Percentiles rank a stretch among this genome's conserved stretches.
These are phyloP conservation scores for Etheostoma cragini DNA, from an alignment of 2,113 vertebrate genomes.

Conservation along the genomic window DNA sequence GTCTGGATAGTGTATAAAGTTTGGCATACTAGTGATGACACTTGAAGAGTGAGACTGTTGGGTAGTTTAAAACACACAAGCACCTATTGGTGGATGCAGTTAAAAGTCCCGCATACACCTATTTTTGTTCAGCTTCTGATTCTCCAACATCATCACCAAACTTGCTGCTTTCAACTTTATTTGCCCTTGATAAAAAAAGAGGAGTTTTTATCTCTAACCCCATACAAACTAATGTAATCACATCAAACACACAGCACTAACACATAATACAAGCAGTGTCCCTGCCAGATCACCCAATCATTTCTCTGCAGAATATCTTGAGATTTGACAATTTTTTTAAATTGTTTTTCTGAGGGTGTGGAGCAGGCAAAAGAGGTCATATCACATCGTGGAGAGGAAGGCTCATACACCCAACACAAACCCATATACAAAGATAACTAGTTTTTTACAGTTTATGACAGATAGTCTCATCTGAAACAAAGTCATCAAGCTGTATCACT, in stretches of 20 bases:
- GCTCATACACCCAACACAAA: background rate
- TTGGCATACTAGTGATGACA: background rate
- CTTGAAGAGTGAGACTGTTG: background rate
- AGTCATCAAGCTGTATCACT: constrained; percentile 4
- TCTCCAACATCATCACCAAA: constrained; percentile 72
- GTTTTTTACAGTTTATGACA: background rate
- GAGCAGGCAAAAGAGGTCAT: constrained; percentile 49
- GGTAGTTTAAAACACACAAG: constrained; percentile 20
- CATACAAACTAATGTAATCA: constrained; percentile 54
- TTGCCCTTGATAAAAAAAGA: too few species aligned
- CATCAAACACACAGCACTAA: constrained; percentile 38
- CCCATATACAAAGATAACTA: constrained; percentile 3
- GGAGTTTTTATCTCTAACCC: constrained; percentile 62
- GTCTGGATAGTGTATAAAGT: background rate
- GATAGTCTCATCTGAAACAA: background rate
- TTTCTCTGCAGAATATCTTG: constrained; percentile 41
- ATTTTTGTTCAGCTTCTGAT: constrained; percentile 65
- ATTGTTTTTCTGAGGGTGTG: constrained; percentile 7
- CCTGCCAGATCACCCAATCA: constrained; percentile 32
- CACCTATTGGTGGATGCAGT: background rate
- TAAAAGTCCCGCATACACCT: constrained; percentile 29
- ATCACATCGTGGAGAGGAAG: constrained; percentile 40
- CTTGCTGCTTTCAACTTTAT: background rate
- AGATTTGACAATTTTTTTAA: constrained; percentile 14
- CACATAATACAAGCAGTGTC: constrained; percentile 24